Base-by-base conservation (phyloP, 2,797 vertebrate genomes). In the Dermochelys coriacea region DNA sequence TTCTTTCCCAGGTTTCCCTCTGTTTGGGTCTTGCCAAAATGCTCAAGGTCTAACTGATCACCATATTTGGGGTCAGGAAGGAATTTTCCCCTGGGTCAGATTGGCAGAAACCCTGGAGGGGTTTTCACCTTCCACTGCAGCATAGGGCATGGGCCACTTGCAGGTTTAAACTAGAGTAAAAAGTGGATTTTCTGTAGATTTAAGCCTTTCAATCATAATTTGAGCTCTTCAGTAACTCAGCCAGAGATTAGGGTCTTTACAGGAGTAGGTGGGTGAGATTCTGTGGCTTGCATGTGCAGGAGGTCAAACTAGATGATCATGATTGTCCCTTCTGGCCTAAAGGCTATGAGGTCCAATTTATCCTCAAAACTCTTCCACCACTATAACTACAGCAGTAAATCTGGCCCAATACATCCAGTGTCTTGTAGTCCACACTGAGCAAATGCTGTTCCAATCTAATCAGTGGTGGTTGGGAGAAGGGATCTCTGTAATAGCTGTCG, bases 381-480 rank as follows among this genome's bases (percentile, higher is more conserved):
- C 41, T 75, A 27, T 75, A 37, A 21, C 41, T 75, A 75, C 6
- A 47, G 45, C 4, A 47, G 25, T 75, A 75, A 75, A 47, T 47
- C 71, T 75, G 25, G 41, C 41, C 41, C 41, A 86, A 12, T n/a
- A 78, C 8, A 64, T 34, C 14, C 15, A 50, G 3, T 34, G 47
- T 3, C 1, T 80, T 5, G 1, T 0, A 84, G 37, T 9, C 15
- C 51, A 79, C 78, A 16, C 1, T 54, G 83, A 71, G 50, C 31
- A 84, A 91, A 86, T 77, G 31, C 31, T 47, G 2, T 85, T 93
- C 71, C 88, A 86, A 8, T 64, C 10, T 52, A 37, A 78, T 21
- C 50, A 45, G 0, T 31, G 23, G 4, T 80, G 1, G 55, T n/a
- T 83, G 15, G 12, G 11, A 19, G n/a, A 84, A 77, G 8, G 14